Evolutionary conservation across 2,797 vertebrate species (phyloP).

Genomic region (Malurus leucopterus): DNA sequence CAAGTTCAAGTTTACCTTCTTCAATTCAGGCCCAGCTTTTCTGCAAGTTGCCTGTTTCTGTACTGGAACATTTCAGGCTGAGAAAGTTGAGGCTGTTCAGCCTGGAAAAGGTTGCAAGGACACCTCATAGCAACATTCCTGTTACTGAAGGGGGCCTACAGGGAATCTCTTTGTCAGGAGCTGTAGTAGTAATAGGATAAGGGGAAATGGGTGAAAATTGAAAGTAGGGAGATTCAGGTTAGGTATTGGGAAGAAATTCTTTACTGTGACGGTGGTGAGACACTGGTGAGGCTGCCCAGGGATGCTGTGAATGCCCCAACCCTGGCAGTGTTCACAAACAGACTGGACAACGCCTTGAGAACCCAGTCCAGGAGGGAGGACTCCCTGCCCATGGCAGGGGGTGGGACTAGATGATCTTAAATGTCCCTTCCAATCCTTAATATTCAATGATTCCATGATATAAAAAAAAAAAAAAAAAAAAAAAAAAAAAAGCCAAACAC

Average conservation of each 20-base stretch:
- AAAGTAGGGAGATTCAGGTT: not conserved
- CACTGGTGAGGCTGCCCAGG: not conserved
- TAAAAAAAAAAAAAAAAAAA: not conserved
- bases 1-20: not conserved
- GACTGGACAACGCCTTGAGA: not conserved
- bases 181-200: not conserved
- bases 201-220: not conserved
- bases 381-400: not conserved
- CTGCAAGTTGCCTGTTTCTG: not conserved
- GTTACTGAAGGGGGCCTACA: not conserved
- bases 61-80: not conserved
- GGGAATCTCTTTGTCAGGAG: not conserved
- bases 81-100: not conserved
- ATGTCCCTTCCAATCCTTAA: not conserved
- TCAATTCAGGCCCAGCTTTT: not conserved
- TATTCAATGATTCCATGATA: not conserved
- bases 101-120: not conserved
- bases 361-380: not conserved
- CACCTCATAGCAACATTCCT: not conserved
- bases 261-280: not conserved
- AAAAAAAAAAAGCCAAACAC: not conserved
- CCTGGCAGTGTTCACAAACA: not conserved
- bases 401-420: not conserved
- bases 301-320: rapidly evolving
- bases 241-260: not conserved